Conservation (phyloP, 2,888 invertebrate genomes). For the Volucella inanis region DNA sequence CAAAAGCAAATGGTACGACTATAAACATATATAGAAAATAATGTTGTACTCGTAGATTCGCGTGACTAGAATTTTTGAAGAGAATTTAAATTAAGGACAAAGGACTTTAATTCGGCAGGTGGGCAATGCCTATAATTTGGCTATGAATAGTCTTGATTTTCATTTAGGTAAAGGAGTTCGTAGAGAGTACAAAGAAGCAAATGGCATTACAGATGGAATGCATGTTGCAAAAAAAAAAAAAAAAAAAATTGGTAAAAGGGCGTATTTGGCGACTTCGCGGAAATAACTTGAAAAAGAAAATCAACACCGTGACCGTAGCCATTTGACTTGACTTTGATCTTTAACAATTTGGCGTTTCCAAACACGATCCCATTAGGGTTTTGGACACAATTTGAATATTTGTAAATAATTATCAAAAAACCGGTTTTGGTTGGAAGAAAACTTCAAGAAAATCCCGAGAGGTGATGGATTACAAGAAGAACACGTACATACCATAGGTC, state of each 20-base stretch:
- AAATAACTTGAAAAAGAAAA: neutral
- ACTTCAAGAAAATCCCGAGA: too few species aligned
- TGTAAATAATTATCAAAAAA: too few species aligned
- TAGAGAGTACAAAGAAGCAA: neutral
- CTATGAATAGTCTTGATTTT: constrained; percentile 20
- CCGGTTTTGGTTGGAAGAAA: too few species aligned
- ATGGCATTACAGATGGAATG: neutral
- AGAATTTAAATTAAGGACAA: constrained; percentile 43
- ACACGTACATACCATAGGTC: too few species aligned
- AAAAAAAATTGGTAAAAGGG: neutral
- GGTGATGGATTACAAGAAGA: too few species aligned
- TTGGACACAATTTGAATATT: too few species aligned
- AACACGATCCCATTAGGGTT: too few species aligned
- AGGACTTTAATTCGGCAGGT: constrained; percentile 35
- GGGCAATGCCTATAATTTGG: constrained; percentile 18
- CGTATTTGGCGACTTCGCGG: neutral
- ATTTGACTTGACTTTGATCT: neutral
- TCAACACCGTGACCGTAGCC: neutral
- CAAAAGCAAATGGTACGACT: neutral
- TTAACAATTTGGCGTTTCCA: neutral
- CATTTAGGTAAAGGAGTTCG: constrained; percentile 26
- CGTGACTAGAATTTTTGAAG: constrained; percentile 42
- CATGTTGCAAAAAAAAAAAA: constrained; percentile 11
- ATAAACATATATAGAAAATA: too few species aligned
- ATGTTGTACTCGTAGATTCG: constrained; percentile 10